phyloP scores from a whole-genome alignment of 2,888 invertebrate species.

The Acleris laterana region DNA sequence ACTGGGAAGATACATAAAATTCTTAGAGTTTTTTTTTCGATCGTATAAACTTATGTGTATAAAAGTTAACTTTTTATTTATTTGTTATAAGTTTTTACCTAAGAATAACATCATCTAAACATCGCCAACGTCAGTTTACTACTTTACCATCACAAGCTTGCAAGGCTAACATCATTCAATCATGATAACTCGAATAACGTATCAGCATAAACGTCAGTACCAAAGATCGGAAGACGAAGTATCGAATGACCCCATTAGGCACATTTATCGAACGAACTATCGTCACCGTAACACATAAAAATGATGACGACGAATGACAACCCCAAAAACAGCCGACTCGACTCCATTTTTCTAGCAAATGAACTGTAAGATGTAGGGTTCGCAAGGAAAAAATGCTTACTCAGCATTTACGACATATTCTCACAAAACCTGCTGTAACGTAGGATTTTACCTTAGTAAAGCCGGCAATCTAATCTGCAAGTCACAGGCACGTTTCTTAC shows the following conservation, averaged over 20 bases:
- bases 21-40: too few relatives aligned
- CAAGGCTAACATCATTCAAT: too few relatives aligned
- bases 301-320: slow-evolving; percentile 32
- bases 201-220: slow-evolving; percentile 17
- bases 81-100: too few relatives aligned
- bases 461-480: slow-evolving; percentile 53
- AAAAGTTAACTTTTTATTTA: too few relatives aligned
- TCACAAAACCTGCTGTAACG: too few relatives aligned
- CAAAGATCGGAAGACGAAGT: slow-evolving; percentile 10
- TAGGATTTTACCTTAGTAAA: slow-evolving; percentile 49
- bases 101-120: too few relatives aligned
- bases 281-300: slow-evolving; percentile 23
- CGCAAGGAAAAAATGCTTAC: slow-evolving; percentile 20
- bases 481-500: slow-evolving; percentile 50
- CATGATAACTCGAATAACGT: slow-evolving; percentile 3
- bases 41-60: too few relatives aligned
- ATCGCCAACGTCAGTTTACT: too few relatives aligned
- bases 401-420: slow-evolving; percentile 6
- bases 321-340: slow-evolving; percentile 19
- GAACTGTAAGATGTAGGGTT: slow-evolving; percentile 21
- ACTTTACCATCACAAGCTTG: too few relatives aligned
- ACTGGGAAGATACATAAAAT: too few relatives aligned
- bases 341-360: slow-evolving; percentile 34
- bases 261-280: slow-evolving; percentile 28
- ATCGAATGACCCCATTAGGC: slow-evolving; percentile 17